These are phyloP conservation scores for Harlomillsia oculata DNA, from an alignment of 1,140 invertebrate species.

Conservation along the genomic window DNA sequence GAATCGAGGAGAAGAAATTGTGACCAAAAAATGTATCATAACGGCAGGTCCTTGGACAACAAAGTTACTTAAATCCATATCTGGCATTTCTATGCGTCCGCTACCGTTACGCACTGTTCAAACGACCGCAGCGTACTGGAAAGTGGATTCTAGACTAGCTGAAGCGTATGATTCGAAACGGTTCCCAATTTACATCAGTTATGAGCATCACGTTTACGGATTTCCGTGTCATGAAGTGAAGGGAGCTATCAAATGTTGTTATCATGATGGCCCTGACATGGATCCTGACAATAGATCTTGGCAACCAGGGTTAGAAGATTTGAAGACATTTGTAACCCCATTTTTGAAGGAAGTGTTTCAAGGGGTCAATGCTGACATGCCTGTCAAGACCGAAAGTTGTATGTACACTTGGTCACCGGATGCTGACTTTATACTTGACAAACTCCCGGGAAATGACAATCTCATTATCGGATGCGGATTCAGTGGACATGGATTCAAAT, in stretches of 20 bases:
- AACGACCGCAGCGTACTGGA: conserved; percentile 27
- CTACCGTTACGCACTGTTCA: conserved; percentile 19
- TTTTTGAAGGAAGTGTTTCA: conserved; percentile 5
- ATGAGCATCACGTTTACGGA: conserved; percentile 23
- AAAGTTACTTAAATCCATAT: conserved; percentile 10
- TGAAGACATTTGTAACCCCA: neutral
- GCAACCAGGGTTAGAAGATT: neutral
- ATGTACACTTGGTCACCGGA: conserved; percentile 26
- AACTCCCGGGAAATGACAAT: conserved; percentile 4
- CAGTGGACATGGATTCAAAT: conserved; percentile 32
- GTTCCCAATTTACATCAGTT: conserved; percentile 31
- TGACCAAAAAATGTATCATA: conserved; percentile 22
- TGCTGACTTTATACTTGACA: conserved; percentile 24
- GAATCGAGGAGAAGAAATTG: neutral
- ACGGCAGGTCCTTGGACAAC: conserved; percentile 30
- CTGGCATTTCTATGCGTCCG: no score
- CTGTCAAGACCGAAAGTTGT: conserved; percentile 24
- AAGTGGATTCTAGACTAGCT: conserved; percentile 15
- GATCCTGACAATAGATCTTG: conserved; percentile 29
- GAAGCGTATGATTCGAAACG: neutral
- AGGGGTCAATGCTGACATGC: neutral
- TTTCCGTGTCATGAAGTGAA: conserved; percentile 27
- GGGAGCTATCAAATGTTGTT: conserved; percentile 21
- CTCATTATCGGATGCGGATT: conserved; percentile 22
- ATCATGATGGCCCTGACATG: conserved; percentile 17